Base-by-base conservation (phyloP, 1,140 invertebrate species). In the Drosophila santomea region DNA sequence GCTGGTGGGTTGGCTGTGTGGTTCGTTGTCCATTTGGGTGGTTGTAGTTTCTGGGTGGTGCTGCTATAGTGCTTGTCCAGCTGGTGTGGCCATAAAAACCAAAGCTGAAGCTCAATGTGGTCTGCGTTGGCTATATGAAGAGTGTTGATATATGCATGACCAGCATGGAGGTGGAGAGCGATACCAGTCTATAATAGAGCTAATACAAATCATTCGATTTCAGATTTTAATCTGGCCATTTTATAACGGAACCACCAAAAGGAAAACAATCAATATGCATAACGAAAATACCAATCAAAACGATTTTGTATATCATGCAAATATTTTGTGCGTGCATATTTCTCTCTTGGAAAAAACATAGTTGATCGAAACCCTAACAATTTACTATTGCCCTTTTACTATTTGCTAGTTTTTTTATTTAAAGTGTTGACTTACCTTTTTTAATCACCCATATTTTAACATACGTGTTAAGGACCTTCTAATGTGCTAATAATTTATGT, bases 41-140 rank as follows among this genome's bases (percentile, higher is more conserved):
- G 23, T 4, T 12, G n/a, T 41, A 15, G 15, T 14, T 5, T n/a
- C 32, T 7, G 48, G 56, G 17, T 36, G 15, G 38, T 35, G 10
- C 32, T 59, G 51, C 52, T 56, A 20, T 36, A 50, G 67, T 69
- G 67, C 51, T 79, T 74, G 77, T 74, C 71, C 83, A 86, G 83
- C 83, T 88, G 83, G 56, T 83, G 59, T 60, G 75, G 83, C 83
- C 74, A 88, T 86, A 86, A 86, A 86, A 86, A 88, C 76, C 75
- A 83, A 77, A 85, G 57, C 81, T 76, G 39, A 44, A 88, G 61
- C 81, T 69, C 72, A 76, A 54, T 79, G 69, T 58, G 76, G 48
- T 79, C 60, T 66, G 55, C 51, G 55, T 38, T 72, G 56, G 67
- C 60, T 73, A 76, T 68, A 80, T 78, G 81, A 80, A 80, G 80